Evolutionary conservation across 2,113 vertebrate genomes (phyloP), one percentile per base, ranked within the genome.

Genomic region (Tautogolabrus adspersus): DNA sequence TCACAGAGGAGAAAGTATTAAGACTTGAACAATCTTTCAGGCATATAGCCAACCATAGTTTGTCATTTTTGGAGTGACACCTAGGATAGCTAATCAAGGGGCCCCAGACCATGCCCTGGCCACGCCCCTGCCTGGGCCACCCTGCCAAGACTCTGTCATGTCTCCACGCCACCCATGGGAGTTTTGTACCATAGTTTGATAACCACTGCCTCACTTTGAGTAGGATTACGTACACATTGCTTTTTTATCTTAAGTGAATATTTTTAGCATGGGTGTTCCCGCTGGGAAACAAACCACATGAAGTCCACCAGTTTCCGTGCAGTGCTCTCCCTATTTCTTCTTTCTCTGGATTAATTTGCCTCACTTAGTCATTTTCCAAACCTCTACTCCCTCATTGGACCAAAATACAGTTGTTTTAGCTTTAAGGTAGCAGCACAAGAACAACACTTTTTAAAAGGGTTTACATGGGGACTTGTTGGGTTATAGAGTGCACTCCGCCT

Each of bases 251-350:
- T 34, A 76, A n/a, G 52, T 13, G 1, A 68, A 66, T 52, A 55
- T 71, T 77, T 80, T 67, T 67, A 71, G 68, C 19, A 6, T 71
- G 78, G 77, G 78, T 0, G 63, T 37, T 22, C 30, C 80, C 63
- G 49, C 38, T 47, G 46, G 59, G 71, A 77, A 63, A 82, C 77
- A 72, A 63, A 82, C 77, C 78, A 77, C 64, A 49, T 42, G 6
- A 51, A 65, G 54, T 66, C 9, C 3, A 4, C 37, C 46, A 62
- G 59, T 61, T 5, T 63, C 46, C 34, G 51, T 19, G 15, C 42
- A 64, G 30, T 34, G 30, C 4, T 34, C 40, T 69, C 55, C 60
- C 30, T 3, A 1, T 23, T 47, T 52, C 21, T 0, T 26, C 69
- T 44, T 49, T n/a, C 67, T 82, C 49, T 61, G 54, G 23, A 56